phyloP scores from a whole-genome alignment of 2,113 vertebrate species.

The Percina caprodes region DNA sequence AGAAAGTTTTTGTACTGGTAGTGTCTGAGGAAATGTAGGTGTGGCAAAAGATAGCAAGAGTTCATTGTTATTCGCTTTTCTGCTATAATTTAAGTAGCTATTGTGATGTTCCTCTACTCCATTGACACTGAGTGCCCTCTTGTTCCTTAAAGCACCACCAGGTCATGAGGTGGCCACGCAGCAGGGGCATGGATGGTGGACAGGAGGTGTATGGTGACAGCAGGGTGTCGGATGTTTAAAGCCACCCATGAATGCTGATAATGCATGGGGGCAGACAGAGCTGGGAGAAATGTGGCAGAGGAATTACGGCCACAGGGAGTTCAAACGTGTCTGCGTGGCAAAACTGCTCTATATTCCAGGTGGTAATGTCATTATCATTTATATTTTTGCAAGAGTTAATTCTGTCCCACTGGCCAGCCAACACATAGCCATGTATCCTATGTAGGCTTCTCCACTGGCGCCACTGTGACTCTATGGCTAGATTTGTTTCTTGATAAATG shows the following conservation, averaged over 20 bases:
- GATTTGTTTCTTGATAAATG: too few relatives aligned
- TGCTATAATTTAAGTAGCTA: neutral
- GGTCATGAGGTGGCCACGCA: neutral
- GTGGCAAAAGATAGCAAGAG: neutral
- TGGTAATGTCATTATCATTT: neutral
- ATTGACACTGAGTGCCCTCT: neutral
- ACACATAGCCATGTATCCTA: neutral
- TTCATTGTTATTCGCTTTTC: neutral
- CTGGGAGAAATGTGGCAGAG: neutral
- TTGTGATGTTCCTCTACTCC: neutral
- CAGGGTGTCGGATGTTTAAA: constrained; percentile 11
- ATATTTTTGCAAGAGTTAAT: neutral
- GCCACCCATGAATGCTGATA: constrained; percentile 20
- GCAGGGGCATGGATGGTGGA: neutral
- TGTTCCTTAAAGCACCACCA: neutral
- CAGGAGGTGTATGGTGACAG: constrained; percentile 37
- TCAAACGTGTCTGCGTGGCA: neutral
- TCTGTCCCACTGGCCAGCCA: neutral
- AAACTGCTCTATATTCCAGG: neutral
- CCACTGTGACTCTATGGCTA: too few relatives aligned
- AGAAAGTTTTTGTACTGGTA: neutral
- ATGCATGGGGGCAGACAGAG: neutral
- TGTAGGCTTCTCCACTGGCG: too few relatives aligned
- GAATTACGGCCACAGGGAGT: neutral
- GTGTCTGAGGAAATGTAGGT: neutral